Evolutionary conservation across 2,797 vertebrate species (phyloP), one percentile per base, ranked within the genome.

Genomic region (Catharus ustulatus): DNA sequence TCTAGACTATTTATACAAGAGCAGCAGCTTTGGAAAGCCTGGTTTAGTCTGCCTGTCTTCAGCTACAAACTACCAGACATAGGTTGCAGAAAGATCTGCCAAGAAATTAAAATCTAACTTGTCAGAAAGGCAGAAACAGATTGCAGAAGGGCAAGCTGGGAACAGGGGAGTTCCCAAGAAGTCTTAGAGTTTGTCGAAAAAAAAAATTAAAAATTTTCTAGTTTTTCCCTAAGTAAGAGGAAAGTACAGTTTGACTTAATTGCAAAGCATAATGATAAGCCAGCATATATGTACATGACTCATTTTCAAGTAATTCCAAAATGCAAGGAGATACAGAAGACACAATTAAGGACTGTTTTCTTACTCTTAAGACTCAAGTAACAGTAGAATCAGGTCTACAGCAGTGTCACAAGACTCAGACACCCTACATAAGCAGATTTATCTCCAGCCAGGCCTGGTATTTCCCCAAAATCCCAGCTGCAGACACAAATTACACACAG

Each of bases 171-270:
- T 84, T 95, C 74, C 86, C 67, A 82, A 73, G 20, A 92, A 34
- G 52, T 92, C 64, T 63, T 40, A 27, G 36, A 42, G 15, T 57
- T 34, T n/a, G 20, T 4, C 21, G 15, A 26, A 46, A 48, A 43
- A 36, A 51, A 52, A 52, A 52, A 59, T 17, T 23, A 27, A 48
- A 4, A 0, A 59, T 58, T 75, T 57, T 89, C 67, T 84, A 69
- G 14, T 61, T 90, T 81, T 84, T 69, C n/a, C 69, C 32, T 59
- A 10, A 0, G 0, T 54, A 87, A 90, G 45, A 93, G 72, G 57
- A 93, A 95, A 95, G 87, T 83, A 84, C 88, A 77, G 23, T 42
- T 43, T 76, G 55, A 92, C 34, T 80, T 92, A 55, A 71, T 27
- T 68, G 46, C 42, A 51, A 89, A 89, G 64, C 29, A 20, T 9